Evolutionary conservation across 2,888 invertebrate species (phyloP).

Genomic region (Chydorus sphaericus): DNA sequence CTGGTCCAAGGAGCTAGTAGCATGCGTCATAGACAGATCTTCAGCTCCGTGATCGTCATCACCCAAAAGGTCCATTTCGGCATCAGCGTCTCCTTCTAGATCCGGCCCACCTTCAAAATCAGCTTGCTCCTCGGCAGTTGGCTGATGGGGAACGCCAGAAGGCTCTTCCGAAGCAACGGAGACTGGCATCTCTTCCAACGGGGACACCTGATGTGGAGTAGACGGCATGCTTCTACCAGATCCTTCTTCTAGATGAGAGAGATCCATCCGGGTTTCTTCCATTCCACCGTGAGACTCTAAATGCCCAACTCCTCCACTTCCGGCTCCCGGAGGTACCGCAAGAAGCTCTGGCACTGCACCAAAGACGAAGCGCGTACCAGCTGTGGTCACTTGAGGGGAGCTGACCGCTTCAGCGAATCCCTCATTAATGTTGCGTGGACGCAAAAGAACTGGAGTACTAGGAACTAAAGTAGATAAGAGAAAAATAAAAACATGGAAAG

Average conservation of each 20-base stretch:
- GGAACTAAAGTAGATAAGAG: too few species aligned
- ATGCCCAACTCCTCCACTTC: constrained; percentile 22
- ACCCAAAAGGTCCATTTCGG: constrained; percentile 4
- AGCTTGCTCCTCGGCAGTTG: neutral
- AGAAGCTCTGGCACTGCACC: constrained; percentile 20
- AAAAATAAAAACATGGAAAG: too few species aligned
- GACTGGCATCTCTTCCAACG: constrained; percentile 28
- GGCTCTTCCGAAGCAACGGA: neutral
- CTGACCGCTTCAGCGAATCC: constrained; percentile 85
- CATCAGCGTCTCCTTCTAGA: constrained; percentile 1
- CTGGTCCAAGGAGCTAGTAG: too few species aligned
- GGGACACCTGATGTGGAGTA: constrained; percentile 48
- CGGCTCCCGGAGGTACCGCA: neutral
- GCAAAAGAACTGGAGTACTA: constrained; percentile 72
- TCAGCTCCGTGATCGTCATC: neutral
- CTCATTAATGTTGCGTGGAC: constrained; percentile 64
- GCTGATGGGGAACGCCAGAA: neutral
- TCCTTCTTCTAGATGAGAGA: constrained; percentile 45
- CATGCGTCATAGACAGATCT: neutral
- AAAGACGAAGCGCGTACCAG: constrained; percentile 29
- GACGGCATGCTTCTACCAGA: constrained; percentile 51
- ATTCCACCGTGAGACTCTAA: constrained; percentile 46
- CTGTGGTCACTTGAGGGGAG: constrained; percentile 60
- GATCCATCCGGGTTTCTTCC: constrained; percentile 60
- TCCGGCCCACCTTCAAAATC: constrained; percentile 1